Evolutionary conservation across 1,140 invertebrate genomes (phyloP).

Genomic region (Aphelenchoides fujianensis): DNA sequence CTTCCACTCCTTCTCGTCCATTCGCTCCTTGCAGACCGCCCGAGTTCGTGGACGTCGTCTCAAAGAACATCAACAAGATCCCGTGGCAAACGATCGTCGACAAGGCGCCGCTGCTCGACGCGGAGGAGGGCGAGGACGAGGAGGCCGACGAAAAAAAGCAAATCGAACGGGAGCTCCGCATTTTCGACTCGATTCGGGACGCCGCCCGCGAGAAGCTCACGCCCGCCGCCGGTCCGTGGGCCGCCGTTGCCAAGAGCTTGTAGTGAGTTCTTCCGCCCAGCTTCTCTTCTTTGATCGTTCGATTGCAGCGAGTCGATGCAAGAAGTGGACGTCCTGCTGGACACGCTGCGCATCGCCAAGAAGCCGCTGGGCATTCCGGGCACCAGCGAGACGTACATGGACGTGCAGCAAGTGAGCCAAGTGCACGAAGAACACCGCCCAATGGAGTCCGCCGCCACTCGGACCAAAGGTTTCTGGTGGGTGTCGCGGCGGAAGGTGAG

Average conservation of each 20-base stretch:
- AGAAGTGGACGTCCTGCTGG: conserved; percentile 40
- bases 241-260: conserved; percentile 39
- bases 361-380: conserved; percentile 25
- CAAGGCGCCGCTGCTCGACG: conserved; percentile 29
- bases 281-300: background rate
- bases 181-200: background rate
- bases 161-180: background rate
- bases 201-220: conserved; percentile 22
- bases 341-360: conserved; percentile 34
- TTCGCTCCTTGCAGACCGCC: conserved; percentile 39
- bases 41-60: conserved; percentile 39
- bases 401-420: conserved; percentile 15
- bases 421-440: conserved; percentile 10
- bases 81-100: conserved; percentile 39
- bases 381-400: conserved; percentile 10
- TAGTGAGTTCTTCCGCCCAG: conserved; percentile 28
- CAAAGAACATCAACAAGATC: conserved; percentile 34
- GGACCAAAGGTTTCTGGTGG: conserved; percentile 34
- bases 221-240: conserved; percentile 48
- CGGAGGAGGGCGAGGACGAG: conserved; percentile 27
- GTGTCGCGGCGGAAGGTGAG: conserved; percentile 31
- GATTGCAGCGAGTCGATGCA: conserved; percentile 38
- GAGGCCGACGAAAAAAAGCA: conserved; percentile 23
- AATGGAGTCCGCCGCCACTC: too few species aligned
- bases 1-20: background rate